Base-by-base conservation (phyloP, 2,888 invertebrate species). In the Philereme vetulata region DNA sequence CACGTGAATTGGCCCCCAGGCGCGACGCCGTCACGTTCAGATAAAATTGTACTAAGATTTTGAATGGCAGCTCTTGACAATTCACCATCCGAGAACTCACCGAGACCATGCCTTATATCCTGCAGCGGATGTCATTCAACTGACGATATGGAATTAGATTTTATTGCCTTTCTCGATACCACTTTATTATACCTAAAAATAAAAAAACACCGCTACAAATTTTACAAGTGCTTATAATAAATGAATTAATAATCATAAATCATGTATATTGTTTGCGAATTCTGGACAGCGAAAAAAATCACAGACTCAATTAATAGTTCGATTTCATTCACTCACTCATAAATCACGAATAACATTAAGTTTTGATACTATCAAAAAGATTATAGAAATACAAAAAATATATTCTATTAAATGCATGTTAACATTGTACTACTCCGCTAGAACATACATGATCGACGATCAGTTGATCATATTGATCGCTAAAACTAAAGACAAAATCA, bases 341-440 rank as follows among this genome's bases (percentile, higher is more conserved):
- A 73, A 77, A 75, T 72, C 67, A 69, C 56, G 70, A 70, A 71
- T 72, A 72, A 71, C 63, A 67, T 72, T 76, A 76, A 74, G 60
- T 63, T 74, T 65, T 54, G 67, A 76, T 75, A 76, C 62, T 71
- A 77, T 77, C 54, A 56, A 70, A 71, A 73, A 75, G 68, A 70
- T 72, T 75, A 74, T 56, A 74, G 67, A 73, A 68, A 66, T 78
- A 76, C 77, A 77, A 78, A 71, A 75, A 68, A 67, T 75, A 79
- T 85, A 85, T 71, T 77, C 84, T 87, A 88, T 80, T 89, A 90
- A 90, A 90, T 90, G 90, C 88, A 87, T 77, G 76, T 82, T 75
- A 82, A 80, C 77, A 82, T 88, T 88, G 87, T 87, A 90, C 88
- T 88, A 74, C 66, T 58, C 48, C 71, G 70, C 73, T 78, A 21